Evolutionary conservation across 2,888 invertebrate species (phyloP).

Genomic region (Hirtodrosophila duncani): DNA sequence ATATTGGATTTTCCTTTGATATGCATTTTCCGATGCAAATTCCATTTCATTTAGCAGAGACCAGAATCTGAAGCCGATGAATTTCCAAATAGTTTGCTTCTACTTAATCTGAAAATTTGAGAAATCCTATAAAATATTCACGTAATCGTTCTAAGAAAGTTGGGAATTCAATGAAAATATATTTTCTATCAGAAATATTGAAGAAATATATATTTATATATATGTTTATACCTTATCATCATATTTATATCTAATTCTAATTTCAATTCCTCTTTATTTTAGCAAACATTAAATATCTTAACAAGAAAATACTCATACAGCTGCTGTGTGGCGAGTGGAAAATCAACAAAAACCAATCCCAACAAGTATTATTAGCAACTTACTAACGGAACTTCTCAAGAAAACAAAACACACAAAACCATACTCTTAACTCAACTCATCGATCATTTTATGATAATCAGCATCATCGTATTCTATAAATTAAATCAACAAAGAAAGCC

Average conservation of each 20-base stretch:
- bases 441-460: too few species aligned
- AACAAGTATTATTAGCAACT: constrained; percentile 57
- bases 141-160: not conserved
- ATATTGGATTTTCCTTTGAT: too few species aligned
- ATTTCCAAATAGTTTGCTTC: too few species aligned
- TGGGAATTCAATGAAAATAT: not conserved
- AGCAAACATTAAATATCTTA: constrained; percentile 48
- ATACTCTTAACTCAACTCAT: constrained; percentile 25
- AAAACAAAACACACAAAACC: constrained; percentile 22
- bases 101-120: constrained; percentile 20
- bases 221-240: not conserved
- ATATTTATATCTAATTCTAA: not conserved
- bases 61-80: too few species aligned
- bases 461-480: too few species aligned
- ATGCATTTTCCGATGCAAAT: too few species aligned
- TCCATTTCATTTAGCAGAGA: too few species aligned
- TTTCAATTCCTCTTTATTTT: not conserved
- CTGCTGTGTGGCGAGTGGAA: constrained; percentile 39
- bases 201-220: not conserved
- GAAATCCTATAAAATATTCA: not conserved
- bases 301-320: constrained; percentile 36
- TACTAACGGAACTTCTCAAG: constrained; percentile 12
- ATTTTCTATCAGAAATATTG: too few species aligned
- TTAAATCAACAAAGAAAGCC: too few species aligned
- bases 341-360: constrained; percentile 24